Evolutionary conservation across 1,140 invertebrate genomes (phyloP).

Genomic region (Hyles euphorbiae): DNA sequence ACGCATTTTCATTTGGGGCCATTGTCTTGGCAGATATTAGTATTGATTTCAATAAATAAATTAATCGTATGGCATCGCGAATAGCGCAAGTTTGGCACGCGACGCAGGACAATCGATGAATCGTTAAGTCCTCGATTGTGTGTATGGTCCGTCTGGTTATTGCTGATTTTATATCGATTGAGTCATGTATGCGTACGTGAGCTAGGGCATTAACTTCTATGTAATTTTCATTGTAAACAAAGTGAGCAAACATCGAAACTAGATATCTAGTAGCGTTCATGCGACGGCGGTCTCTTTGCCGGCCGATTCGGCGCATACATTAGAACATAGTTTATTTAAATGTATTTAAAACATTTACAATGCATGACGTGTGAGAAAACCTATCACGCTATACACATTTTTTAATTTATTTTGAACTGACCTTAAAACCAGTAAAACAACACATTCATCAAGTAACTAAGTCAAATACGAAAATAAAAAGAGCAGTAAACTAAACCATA

Average conservation of each 20-base stretch:
- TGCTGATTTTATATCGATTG: slow-evolving; percentile 58
- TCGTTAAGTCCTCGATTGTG: slow-evolving; percentile 59
- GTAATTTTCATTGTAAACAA: slow-evolving; percentile 55
- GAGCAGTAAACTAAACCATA: no score
- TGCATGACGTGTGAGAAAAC: no score
- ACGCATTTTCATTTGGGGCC: slow-evolving; percentile 73
- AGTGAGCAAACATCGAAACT: slow-evolving; percentile 18
- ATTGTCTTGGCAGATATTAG: slow-evolving; percentile 72
- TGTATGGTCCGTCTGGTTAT: slow-evolving; percentile 52
- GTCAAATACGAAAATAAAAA: no score
- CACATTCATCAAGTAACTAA: no score
- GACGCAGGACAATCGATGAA: slow-evolving; percentile 56
- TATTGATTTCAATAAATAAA: slow-evolving; percentile 75
- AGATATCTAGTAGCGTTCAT: no score
- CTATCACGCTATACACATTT: no score
- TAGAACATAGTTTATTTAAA: no score
- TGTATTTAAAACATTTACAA: no score
- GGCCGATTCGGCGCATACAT: no score
- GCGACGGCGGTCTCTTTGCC: no score
- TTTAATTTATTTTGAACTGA: no score
- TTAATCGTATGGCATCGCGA: slow-evolving; percentile 65
- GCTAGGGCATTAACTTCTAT: slow-evolving; percentile 60
- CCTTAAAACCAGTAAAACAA: no score
- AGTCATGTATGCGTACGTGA: slow-evolving; percentile 61
- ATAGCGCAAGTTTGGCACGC: slow-evolving; percentile 70